Percentiles rank a stretch among this genome's conserved stretches.
These are phyloP conservation scores for Colletes latitarsis DNA, from an alignment of 1,140 invertebrate genomes.

Conservation along the genomic window DNA sequence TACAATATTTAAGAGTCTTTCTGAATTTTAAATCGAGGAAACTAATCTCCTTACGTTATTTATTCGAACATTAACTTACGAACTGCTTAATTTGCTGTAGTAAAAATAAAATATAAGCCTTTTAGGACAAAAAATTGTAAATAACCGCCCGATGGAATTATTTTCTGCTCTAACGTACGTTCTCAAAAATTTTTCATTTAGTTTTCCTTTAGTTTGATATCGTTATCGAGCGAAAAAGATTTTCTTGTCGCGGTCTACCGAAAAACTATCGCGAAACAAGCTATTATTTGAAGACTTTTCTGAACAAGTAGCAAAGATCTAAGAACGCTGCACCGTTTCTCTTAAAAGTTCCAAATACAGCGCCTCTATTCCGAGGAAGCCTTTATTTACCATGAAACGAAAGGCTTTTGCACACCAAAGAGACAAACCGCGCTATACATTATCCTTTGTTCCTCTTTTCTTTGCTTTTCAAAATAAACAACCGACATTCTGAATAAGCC, in stretches of 20 bases:
- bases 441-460: slow-evolving; percentile 13
- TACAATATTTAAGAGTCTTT: too few species aligned
- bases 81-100: too few species aligned
- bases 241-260: slow-evolving; percentile 26
- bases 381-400: slow-evolving; percentile 39
- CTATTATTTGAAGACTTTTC: slow-evolving; percentile 37
- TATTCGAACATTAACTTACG: too few species aligned
- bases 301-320: slow-evolving; percentile 39
- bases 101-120: too few species aligned
- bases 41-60: too few species aligned
- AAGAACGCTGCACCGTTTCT: slow-evolving; percentile 20
- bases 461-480: slow-evolving; percentile 29
- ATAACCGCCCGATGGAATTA: too few species aligned
- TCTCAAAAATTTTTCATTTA: background rate
- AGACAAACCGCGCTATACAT: slow-evolving; percentile 24
- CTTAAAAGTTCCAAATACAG: slow-evolving; percentile 38
- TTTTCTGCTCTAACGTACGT: too few species aligned
- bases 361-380: slow-evolving; percentile 5
- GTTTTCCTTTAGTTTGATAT: background rate
- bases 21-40: too few species aligned
- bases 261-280: slow-evolving; percentile 14
- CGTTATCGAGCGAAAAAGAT: background rate
- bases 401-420: slow-evolving; percentile 37
- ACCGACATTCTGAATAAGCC: slow-evolving; percentile 35
- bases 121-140: too few species aligned